Evolutionary conservation across 2,113 vertebrate genomes (phyloP).

Genomic region (Phyllostomus discolor): DNA sequence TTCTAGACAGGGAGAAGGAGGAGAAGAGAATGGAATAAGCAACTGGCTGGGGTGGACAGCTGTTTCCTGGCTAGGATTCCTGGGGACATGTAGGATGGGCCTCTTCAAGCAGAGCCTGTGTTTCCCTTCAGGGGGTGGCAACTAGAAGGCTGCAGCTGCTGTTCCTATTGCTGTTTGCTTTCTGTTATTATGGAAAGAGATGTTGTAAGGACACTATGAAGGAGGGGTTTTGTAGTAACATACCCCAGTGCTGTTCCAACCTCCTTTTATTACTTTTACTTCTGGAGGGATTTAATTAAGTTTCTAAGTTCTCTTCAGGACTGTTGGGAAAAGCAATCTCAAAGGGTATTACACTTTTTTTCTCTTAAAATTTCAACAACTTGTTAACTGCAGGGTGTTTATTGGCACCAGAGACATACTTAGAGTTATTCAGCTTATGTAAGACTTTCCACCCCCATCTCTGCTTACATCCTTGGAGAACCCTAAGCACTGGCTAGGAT

Average conservation of each 20-base stretch:
- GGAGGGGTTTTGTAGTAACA: neutral
- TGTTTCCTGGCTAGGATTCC: neutral
- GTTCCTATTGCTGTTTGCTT: neutral
- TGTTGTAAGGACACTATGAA: neutral
- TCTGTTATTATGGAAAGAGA: neutral
- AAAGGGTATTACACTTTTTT: neutral
- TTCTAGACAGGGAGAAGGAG: neutral
- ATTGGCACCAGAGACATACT: neutral
- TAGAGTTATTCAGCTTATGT: neutral
- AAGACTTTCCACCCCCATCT: neutral
- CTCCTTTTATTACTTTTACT: neutral
- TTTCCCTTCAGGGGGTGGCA: neutral
- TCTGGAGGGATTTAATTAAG: neutral
- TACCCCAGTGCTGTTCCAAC: neutral
- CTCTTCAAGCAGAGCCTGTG: neutral
- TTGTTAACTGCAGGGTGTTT: neutral
- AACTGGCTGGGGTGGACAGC: neutral
- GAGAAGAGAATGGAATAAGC: neutral
- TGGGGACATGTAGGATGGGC: neutral
- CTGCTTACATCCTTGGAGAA: neutral
- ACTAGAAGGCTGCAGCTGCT: conserved; percentile 20
- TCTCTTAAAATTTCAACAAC: neutral
- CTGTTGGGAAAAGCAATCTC: neutral
- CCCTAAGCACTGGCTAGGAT: neutral
- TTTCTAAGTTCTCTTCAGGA: neutral